These are phyloP conservation scores for Myotis myotis DNA, from an alignment of 2,797 vertebrate species.

Conservation along the genomic window DNA sequence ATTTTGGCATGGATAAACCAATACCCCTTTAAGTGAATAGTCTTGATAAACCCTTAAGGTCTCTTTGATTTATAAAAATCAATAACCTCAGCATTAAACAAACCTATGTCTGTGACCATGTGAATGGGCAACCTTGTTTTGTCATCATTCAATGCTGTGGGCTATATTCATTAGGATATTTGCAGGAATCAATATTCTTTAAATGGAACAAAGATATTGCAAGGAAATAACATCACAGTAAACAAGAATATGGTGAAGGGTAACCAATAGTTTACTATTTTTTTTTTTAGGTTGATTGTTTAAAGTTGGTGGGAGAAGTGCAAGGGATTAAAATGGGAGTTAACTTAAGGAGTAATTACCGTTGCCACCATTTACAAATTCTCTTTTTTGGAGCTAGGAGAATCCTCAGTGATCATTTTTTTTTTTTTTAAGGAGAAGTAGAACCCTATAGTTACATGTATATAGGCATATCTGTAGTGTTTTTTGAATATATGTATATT, in stretches of 20 bases:
- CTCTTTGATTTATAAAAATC: conserved; percentile 38
- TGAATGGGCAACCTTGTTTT: not conserved
- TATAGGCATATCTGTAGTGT: not conserved
- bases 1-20: conserved; percentile 40
- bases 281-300: not conserved
- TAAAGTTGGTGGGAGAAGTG: too few relatives aligned
- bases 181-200: not conserved
- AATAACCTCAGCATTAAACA: not conserved
- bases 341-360: not conserved
- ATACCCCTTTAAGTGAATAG: conserved; percentile 13
- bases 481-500: not conserved
- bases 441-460: not conserved
- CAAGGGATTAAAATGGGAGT: not conserved
- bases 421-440: not conserved
- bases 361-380: not conserved
- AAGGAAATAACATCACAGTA: not conserved
- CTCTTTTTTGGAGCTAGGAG: not conserved
- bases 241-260: not conserved
- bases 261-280: not conserved
- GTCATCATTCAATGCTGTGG: not conserved
- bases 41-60: conserved; percentile 2
- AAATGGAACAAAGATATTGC: not conserved
- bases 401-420: not conserved
- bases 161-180: not conserved
- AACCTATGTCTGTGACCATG: not conserved